These are phyloP conservation scores for Poecilia velifera DNA, from an alignment of 2,797 vertebrate genomes.

Conservation along the genomic window DNA sequence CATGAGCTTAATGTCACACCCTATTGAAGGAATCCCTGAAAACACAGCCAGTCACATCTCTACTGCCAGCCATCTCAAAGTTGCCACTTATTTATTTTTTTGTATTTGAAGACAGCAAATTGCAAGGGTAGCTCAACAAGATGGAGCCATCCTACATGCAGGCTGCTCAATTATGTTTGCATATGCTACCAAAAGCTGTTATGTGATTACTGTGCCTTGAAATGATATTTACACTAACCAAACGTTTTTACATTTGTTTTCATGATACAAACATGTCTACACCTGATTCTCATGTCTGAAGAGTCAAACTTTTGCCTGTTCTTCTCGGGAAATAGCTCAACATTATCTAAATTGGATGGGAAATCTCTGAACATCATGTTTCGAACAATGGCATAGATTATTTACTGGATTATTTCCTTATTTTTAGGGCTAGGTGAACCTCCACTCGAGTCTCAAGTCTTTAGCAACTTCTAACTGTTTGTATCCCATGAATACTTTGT, in stretches of 20 bases:
- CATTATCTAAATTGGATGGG: not conserved
- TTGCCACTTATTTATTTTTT: not conserved
- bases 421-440: not conserved
- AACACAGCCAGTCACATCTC: conserved; percentile 16
- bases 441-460: not conserved
- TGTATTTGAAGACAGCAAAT: not conserved
- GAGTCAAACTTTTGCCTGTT: not conserved
- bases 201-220: not conserved
- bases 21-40: conserved; percentile 41
- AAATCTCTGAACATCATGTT: not conserved
- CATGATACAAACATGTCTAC: not conserved
- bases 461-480: not conserved
- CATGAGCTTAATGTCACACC: conserved; percentile 66
- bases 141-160: conserved; percentile 6
- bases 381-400: not conserved
- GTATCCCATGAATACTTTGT: not conserved
- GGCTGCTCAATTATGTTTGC: conserved; percentile 9
- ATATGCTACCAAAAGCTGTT: not conserved
- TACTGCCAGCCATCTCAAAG: conserved; percentile 11
- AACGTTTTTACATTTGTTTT: not conserved
- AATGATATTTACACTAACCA: not conserved
- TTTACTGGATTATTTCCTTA: not conserved
- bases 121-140: conserved; percentile 5
- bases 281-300: not conserved
- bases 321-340: not conserved